phyloP scores from a whole-genome alignment of 2,113 vertebrate species.

The Psittacara wagleri region DNA sequence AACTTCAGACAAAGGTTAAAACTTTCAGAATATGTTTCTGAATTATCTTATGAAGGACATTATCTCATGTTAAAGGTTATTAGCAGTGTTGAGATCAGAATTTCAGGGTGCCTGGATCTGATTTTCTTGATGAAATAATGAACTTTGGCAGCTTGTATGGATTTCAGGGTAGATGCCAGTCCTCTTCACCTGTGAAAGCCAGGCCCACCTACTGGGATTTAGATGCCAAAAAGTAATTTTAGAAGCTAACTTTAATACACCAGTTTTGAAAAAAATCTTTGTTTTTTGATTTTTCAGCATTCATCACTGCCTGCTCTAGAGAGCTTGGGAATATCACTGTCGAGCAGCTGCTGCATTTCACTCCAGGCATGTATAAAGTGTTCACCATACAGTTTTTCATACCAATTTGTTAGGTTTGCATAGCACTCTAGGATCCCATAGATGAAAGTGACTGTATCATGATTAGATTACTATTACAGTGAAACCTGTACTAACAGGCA shows the following conservation, averaged over 20 bases:
- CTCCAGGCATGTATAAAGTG: slow-evolving; percentile 43
- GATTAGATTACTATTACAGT: background rate
- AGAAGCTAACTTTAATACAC: background rate
- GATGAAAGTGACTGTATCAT: background rate
- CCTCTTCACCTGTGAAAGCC: background rate
- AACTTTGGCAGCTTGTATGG: background rate
- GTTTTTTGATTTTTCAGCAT: slow-evolving; percentile 37
- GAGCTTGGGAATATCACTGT: slow-evolving; percentile 36
- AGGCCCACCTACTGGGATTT: background rate
- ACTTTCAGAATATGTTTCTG: background rate
- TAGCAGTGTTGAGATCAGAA: background rate
- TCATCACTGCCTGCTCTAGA: slow-evolving; percentile 33
- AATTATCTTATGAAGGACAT: slow-evolving; percentile 9
- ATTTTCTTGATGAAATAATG: background rate
- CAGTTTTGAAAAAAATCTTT: background rate
- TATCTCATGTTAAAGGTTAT: background rate
- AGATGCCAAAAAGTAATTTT: background rate
- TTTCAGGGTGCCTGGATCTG: background rate
- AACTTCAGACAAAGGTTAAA: slow-evolving; percentile 29
- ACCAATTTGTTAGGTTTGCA: slow-evolving; percentile 37
- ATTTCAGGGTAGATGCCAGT: background rate
- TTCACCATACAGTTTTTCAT: slow-evolving; percentile 42
- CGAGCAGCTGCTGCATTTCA: slow-evolving; percentile 53
- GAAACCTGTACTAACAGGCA: background rate
- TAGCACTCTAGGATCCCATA: background rate